phyloP scores from a whole-genome alignment of 2,113 vertebrate genomes.

The Periophthalmodon schlosseri region DNA sequence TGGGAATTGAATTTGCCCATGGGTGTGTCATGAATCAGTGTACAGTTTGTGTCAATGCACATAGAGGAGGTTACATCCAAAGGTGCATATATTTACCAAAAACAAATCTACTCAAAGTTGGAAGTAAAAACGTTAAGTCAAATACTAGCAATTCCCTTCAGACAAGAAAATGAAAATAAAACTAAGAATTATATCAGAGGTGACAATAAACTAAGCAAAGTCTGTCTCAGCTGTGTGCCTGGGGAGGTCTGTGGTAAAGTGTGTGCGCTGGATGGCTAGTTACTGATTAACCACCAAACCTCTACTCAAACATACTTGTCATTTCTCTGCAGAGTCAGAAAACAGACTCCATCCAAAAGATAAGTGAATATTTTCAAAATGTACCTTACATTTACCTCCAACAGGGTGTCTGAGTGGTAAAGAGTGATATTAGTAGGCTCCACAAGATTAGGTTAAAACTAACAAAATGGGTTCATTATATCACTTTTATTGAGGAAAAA shows the following conservation, averaged over 20 bases:
- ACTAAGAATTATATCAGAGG: too few species aligned
- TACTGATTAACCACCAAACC: slow-evolving; percentile 26
- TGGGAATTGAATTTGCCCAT: background rate
- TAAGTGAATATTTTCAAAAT: background rate
- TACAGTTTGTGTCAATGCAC: background rate
- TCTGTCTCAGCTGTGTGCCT: background rate
- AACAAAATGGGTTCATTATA: background rate
- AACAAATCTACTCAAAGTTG: background rate
- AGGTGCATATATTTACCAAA: background rate
- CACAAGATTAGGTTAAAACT: background rate
- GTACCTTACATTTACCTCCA: background rate
- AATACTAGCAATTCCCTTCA: background rate
- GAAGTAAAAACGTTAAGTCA: background rate
- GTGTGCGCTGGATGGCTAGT: slow-evolving; percentile 7
- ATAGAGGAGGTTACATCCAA: background rate
- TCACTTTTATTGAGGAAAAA: too few species aligned
- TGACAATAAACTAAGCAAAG: background rate
- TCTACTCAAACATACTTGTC: slow-evolving; percentile 11
- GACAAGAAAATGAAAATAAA: background rate
- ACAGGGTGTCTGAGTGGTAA: background rate
- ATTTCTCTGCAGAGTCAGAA: slow-evolving; percentile 9
- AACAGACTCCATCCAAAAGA: background rate
- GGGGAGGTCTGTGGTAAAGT: slow-evolving; percentile 5
- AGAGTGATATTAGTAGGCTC: background rate
- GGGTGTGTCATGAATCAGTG: background rate